These are phyloP conservation scores for Oxyura jamaicensis DNA, from an alignment of 2,113 vertebrate species.

Conservation along the genomic window DNA sequence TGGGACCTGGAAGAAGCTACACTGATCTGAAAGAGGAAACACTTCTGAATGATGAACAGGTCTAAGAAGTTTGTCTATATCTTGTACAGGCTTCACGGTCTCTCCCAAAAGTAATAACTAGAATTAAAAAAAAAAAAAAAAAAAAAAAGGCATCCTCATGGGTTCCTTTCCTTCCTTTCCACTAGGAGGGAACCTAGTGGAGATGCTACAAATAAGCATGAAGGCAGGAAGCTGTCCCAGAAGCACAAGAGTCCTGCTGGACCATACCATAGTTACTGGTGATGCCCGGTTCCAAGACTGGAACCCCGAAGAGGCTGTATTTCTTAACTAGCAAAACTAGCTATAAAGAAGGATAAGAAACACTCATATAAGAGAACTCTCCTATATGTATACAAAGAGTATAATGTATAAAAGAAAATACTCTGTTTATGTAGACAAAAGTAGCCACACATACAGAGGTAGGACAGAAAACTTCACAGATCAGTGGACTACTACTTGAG, in stretches of 20 bases:
- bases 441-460: rapidly evolving
- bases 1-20: neutral
- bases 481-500: neutral
- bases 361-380: neutral
- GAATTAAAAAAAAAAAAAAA: neutral
- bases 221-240: neutral
- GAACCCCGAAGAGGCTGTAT: neutral
- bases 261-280: neutral
- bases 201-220: neutral
- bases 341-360: neutral
- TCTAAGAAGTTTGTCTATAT: neutral
- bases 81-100: neutral
- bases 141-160: neutral
- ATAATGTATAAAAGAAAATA: neutral
- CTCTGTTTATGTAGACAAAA: neutral
- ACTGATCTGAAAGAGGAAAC: neutral
- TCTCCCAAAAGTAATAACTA: neutral
- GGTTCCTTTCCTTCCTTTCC: neutral
- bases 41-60: neutral
- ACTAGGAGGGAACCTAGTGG: neutral
- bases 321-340: neutral
- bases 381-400: too few species aligned
- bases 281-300: neutral
- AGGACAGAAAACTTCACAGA: neutral
- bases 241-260: neutral